phyloP scores from a whole-genome alignment of 1,140 invertebrate species.

The Cepaea nemoralis region DNA sequence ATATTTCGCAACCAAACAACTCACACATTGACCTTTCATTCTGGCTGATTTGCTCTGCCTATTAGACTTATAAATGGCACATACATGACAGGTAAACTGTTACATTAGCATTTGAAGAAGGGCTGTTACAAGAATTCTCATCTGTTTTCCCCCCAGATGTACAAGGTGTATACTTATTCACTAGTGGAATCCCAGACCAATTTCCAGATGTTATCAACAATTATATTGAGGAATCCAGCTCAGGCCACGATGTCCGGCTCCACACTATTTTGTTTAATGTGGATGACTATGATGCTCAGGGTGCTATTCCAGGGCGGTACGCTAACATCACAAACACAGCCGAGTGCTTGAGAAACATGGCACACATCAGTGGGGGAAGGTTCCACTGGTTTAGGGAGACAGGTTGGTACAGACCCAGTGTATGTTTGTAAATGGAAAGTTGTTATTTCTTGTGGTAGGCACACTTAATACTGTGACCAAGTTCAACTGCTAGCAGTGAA shows the following conservation, averaged over 20 bases:
- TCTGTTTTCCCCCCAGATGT: constrained; percentile 58
- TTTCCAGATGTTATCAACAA: constrained; percentile 60
- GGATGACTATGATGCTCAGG: constrained; percentile 70
- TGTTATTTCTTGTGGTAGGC: too few species aligned
- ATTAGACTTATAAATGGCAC: too few species aligned
- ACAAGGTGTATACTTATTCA: constrained; percentile 72
- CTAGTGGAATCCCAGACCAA: constrained; percentile 72
- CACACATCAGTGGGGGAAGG: constrained; percentile 68
- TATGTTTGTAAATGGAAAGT: too few species aligned
- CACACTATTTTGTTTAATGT: constrained; percentile 72
- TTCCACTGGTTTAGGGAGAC: constrained; percentile 73
- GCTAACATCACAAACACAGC: constrained; percentile 72
- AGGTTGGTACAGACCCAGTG: constrained; percentile 53
- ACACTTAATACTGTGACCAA: too few species aligned
- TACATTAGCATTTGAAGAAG: too few species aligned
- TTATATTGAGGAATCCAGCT: constrained; percentile 68
- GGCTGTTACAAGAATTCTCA: too few species aligned
- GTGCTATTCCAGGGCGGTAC: constrained; percentile 71
- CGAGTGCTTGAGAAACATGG: constrained; percentile 68
- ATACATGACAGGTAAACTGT: too few species aligned
- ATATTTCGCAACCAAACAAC: too few species aligned
- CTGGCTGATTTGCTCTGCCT: too few species aligned
- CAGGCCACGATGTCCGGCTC: constrained; percentile 61
- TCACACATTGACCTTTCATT: too few species aligned
- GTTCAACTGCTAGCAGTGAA: too few species aligned